These are phyloP conservation scores for Actinopyga echinites DNA, from an alignment of 53 echinoderm and acorn worm genomes.

Conservation along the genomic window DNA sequence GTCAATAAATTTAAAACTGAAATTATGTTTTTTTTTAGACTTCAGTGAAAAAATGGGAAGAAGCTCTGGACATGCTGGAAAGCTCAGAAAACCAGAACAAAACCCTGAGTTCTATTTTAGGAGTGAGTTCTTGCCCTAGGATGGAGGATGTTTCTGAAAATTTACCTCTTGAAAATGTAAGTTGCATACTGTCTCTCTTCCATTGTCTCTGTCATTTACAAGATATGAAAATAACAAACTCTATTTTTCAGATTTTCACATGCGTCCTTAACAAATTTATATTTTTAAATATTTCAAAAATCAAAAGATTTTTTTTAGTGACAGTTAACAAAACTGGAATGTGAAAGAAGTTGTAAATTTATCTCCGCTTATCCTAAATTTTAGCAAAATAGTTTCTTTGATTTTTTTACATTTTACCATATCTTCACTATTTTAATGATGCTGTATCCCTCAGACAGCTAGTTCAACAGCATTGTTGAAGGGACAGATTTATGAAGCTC, in stretches of 20 bases:
- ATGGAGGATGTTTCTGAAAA: slow-evolving; percentile 47
- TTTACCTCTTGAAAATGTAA: slow-evolving; percentile 77
- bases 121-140: slow-evolving; percentile 49
- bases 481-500: slow-evolving; percentile 90
- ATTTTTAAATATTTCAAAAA: no score
- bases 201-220: no score
- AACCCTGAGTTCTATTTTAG: slow-evolving; percentile 69
- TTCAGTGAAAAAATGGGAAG: slow-evolving; percentile 84
- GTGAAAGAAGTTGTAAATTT: no score
- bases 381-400: no score
- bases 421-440: background rate
- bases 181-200: background rate
- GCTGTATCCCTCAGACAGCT: slow-evolving; percentile 56
- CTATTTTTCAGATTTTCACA: no score
- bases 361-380: no score
- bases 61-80: slow-evolving; percentile 83
- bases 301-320: no score
- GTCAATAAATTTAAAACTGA: no score
- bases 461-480: slow-evolving; percentile 78
- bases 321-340: no score
- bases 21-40: slow-evolving; percentile 46
- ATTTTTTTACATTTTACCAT: no score
- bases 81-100: slow-evolving; percentile 66
- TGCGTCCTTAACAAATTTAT: no score
- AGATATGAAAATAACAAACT: no score